Evolutionary conservation across 2,797 vertebrate genomes (phyloP).

Genomic region (Sparus aurata): DNA sequence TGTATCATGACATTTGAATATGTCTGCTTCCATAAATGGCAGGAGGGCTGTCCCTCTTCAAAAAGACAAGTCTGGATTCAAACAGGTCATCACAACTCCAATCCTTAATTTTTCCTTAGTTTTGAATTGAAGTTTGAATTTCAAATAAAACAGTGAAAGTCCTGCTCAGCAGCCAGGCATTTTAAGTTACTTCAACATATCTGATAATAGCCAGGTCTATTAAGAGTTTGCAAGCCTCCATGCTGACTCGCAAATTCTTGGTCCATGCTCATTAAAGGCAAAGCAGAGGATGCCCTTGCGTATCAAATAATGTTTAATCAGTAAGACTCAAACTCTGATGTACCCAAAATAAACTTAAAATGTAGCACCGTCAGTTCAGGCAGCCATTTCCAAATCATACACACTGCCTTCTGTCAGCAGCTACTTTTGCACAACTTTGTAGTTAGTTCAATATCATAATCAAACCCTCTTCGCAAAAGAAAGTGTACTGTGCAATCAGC

Average conservation of each 20-base stretch:
- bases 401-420: neutral
- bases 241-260: constrained; percentile 4
- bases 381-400: constrained; percentile 1
- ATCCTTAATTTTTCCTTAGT: neutral
- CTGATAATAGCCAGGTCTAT: constrained; percentile 1
- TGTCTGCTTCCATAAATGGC: neutral
- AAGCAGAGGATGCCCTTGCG: neutral
- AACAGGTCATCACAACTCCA: neutral
- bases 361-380: neutral
- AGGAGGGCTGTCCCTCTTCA: neutral
- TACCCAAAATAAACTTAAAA: neutral
- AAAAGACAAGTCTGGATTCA: neutral
- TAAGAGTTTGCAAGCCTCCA: neutral
- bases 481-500: neutral
- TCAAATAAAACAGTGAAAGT: neutral
- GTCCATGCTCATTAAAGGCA: constrained; percentile 1
- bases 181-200: constrained; percentile 4
- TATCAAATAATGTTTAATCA: constrained; percentile 19
- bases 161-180: neutral
- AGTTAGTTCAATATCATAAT: neutral
- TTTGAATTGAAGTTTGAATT: neutral
- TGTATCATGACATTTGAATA: neutral
- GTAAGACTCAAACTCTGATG: neutral
- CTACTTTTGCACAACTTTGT: neutral
- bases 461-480: neutral